Evolutionary conservation across 2,888 invertebrate species (phyloP).

Genomic region (Pandemis heparana): DNA sequence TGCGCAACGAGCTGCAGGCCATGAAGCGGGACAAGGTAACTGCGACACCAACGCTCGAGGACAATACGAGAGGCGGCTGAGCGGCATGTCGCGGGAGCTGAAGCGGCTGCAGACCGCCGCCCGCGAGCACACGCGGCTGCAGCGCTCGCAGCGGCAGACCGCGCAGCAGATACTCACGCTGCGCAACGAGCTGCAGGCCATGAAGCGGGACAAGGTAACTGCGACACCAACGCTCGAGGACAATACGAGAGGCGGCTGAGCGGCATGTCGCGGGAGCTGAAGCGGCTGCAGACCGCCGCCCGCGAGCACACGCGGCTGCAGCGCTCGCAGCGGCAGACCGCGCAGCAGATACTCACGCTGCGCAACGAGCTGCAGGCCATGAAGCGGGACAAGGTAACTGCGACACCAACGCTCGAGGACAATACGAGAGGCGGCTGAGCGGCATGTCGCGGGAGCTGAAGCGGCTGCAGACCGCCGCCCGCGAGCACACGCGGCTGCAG

Average conservation of each 20-base stretch:
- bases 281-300: slow-evolving; percentile 93
- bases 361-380: slow-evolving; percentile 92
- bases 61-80: slow-evolving; percentile 95
- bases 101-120: slow-evolving; percentile 94
- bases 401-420: too few species aligned
- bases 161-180: slow-evolving; percentile 91
- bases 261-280: slow-evolving; percentile 94
- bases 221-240: too few species aligned
- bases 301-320: slow-evolving; percentile 95
- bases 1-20: slow-evolving; percentile 91
- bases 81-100: slow-evolving; percentile 94
- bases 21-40: slow-evolving; percentile 93
- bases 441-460: slow-evolving; percentile 95
- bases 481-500: slow-evolving; percentile 94
- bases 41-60: too few species aligned
- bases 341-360: slow-evolving; percentile 90
- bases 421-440: slow-evolving; percentile 94
- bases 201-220: slow-evolving; percentile 93
- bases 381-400: slow-evolving; percentile 92
- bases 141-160: slow-evolving; percentile 91
- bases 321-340: slow-evolving; percentile 91
- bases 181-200: slow-evolving; percentile 90
- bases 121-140: slow-evolving; percentile 94
- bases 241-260: slow-evolving; percentile 94
- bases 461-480: slow-evolving; percentile 93